These are phyloP conservation scores for Fistularia commersonii DNA, from an alignment of 2,797 vertebrate species.

Conservation along the genomic window DNA sequence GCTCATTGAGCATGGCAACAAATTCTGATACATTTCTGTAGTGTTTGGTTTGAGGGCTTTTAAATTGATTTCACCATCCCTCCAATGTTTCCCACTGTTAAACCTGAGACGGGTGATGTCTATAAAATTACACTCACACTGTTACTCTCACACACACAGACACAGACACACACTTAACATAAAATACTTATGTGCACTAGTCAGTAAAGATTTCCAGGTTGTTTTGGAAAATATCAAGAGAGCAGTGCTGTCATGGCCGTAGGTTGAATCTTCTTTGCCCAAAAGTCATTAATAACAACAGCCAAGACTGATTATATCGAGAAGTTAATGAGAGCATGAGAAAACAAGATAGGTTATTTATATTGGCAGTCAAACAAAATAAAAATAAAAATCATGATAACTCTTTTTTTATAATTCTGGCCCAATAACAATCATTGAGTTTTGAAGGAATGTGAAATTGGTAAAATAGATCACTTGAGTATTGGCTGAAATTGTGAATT, in stretches of 20 bases:
- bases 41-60: constrained; percentile 25
- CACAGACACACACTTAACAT: neutral
- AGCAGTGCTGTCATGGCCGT: constrained; percentile 29
- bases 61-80: neutral
- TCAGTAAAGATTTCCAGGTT: constrained; percentile 21
- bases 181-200: constrained; percentile 21
- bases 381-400: constrained; percentile 17
- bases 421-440: neutral
- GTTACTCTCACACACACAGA: neutral
- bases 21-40: constrained; percentile 4
- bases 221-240: constrained; percentile 35
- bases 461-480: too few species aligned
- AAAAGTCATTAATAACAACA: constrained; percentile 67
- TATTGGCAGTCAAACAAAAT: constrained; percentile 18
- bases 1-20: constrained; percentile 13
- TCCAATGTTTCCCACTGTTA: too few species aligned
- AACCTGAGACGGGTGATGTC: too few species aligned
- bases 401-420: constrained; percentile 8
- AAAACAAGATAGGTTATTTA: constrained; percentile 61
- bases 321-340: constrained; percentile 55
- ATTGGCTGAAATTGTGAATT: too few species aligned
- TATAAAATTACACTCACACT: too few species aligned
- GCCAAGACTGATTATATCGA: constrained; percentile 62
- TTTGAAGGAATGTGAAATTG: too few species aligned
- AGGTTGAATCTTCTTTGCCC: constrained; percentile 43